Evolutionary conservation across 2,888 invertebrate genomes (phyloP), one percentile per base, ranked within the genome.

Genomic region (Pardosa pseudoannulata): DNA sequence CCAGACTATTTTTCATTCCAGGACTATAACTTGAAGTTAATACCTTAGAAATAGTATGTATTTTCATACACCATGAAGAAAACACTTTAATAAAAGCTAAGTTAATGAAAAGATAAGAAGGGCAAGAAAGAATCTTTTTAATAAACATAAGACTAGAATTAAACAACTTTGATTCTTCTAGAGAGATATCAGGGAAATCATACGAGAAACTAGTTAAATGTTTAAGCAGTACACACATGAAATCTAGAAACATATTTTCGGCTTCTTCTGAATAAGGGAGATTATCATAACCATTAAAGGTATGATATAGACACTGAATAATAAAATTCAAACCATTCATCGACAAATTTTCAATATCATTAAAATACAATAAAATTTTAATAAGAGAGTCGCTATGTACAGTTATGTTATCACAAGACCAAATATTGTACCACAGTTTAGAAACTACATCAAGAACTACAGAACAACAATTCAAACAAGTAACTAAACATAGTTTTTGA

Each of bases 401-500:
- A 19, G 23, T 27, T 16, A n/a, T 13, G 27, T 31, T 31, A 9
- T 64, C 70, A 56, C 65, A 16, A 39, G 32, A 36, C 73, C 72
- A 68, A 13, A 85, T 46, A 68, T 67, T 28, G 11, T n/a, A 16
- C 83, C 83, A 85, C 23, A 67, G 39, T 68, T 50, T 68, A 23
- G 83, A 79, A n/a, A 85, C 27, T 7, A 50, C 31, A 62, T 73
- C 56, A 56, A 50, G 39, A n/a, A 73, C 62, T 23, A 36, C 16
- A 28, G 16, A 19, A 62, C 73, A 85, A 62, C 83, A 85, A 7
- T 72, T 68, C 28, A 85, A 65, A 27, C 83, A 85, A 36, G 83
- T 19, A 19, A 6, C 41, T 13, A 11, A 7, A 67, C 83, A 85
- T 11, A 85, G 28, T 62, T 73, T 78, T 27, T 27, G 31, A 29